phyloP scores from a whole-genome alignment of 2,797 vertebrate species.

The Galago senegalensis region DNA sequence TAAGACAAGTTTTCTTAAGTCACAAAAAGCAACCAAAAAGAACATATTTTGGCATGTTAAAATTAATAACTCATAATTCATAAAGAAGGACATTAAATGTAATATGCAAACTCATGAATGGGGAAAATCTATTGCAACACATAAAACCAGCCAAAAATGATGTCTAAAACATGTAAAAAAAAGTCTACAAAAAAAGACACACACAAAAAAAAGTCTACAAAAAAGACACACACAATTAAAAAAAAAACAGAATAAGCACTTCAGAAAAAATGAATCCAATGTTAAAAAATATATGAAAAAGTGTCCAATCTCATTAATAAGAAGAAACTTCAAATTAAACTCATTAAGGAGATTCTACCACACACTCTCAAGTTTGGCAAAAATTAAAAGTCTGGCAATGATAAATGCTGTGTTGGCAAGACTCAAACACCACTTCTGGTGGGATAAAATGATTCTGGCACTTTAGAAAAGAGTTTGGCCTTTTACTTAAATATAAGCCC shows the following conservation, averaged over 20 bases:
- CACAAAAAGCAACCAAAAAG: slow-evolving; percentile 10
- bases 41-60: not conserved
- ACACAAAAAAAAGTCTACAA: not conserved
- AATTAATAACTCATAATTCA: slow-evolving; percentile 45
- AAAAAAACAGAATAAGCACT: not conserved
- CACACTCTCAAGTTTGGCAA: not conserved
- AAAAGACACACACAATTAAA: not conserved
- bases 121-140: not conserved
- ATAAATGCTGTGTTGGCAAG: too few relatives aligned
- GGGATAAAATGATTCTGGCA: not conserved
- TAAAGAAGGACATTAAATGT: not conserved
- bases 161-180: not conserved
- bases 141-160: not conserved
- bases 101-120: not conserved
- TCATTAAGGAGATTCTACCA: not conserved
- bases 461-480: not conserved
- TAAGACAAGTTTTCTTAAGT: not conserved
- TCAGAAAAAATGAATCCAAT: not conserved
- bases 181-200: not conserved
- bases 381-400: slow-evolving; percentile 6
- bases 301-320: not conserved
- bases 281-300: not conserved
- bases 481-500: not conserved
- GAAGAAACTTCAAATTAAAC: not conserved
- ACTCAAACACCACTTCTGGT: not conserved